Conservation (phyloP, 1,140 invertebrate genomes). For the Drosophila seguyi region DNA sequence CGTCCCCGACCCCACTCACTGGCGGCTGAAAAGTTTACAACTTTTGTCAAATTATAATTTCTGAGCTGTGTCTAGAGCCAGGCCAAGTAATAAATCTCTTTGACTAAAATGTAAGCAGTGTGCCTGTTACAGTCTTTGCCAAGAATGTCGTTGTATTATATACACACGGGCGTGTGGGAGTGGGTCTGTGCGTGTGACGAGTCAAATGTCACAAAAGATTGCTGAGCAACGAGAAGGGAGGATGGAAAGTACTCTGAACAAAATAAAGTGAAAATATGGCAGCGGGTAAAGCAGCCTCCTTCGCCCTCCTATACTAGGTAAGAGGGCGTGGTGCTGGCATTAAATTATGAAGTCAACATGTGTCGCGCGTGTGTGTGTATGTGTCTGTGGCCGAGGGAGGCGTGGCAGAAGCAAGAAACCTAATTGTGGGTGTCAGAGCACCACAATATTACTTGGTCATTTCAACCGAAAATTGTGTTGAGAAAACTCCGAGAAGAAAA, state of each 20-base stretch:
- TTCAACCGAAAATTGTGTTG: conserved; percentile 3
- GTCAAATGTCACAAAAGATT: conserved; percentile 79
- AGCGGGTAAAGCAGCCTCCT: conserved; percentile 16
- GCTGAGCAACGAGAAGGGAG: conserved; percentile 53
- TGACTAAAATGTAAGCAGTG: conserved; percentile 65
- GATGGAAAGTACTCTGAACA: conserved; percentile 12
- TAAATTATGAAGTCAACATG: conserved; percentile 50
- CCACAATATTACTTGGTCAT: conserved; percentile 20
- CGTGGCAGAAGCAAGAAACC: not conserved
- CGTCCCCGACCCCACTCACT: not conserved
- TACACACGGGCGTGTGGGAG: no score
- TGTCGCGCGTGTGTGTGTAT: conserved; percentile 23
- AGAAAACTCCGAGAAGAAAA: not conserved
- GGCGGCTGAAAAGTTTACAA: conserved; percentile 64
- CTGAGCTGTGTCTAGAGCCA: conserved; percentile 17
- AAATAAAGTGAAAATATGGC: conserved; percentile 51
- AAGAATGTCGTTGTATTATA: conserved; percentile 30
- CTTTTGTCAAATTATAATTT: conserved; percentile 75
- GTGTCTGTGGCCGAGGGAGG: not conserved
- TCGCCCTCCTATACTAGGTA: not conserved
- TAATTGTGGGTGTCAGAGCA: conserved; percentile 38
- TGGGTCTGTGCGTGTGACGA: conserved; percentile 43
- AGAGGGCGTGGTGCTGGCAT: conserved; percentile 30
- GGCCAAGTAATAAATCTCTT: conserved; percentile 71
- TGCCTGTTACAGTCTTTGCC: conserved; percentile 69